Percentiles rank a stretch among this genome's conserved stretches.
phyloP scores from a whole-genome alignment of 2,888 invertebrate genomes.

The Ceramica pisi region DNA sequence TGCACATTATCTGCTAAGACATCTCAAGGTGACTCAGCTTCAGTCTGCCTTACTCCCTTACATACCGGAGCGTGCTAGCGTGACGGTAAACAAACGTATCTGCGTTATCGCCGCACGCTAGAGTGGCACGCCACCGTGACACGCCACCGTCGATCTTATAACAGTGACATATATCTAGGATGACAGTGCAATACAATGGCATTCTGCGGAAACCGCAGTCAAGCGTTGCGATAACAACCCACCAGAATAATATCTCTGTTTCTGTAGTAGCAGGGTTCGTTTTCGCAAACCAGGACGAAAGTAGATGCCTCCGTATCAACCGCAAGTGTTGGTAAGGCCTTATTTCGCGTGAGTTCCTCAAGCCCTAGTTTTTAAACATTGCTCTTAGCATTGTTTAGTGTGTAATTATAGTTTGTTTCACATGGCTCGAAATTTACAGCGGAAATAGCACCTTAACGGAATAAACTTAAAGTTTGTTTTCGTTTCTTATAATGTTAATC shows the following conservation, averaged over 20 bases:
- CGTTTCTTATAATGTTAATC: constrained; percentile 63
- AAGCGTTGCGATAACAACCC: constrained; percentile 64
- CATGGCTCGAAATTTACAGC: constrained; percentile 50
- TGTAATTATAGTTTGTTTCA: constrained; percentile 72
- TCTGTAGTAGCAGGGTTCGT: constrained; percentile 51
- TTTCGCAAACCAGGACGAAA: constrained; percentile 57
- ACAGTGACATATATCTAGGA: constrained; percentile 82
- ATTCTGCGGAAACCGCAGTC: constrained; percentile 79
- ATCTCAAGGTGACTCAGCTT: constrained; percentile 36
- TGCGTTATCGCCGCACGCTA: constrained; percentile 53
- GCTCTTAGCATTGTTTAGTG: constrained; percentile 73
- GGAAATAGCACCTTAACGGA: constrained; percentile 57
- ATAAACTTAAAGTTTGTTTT: constrained; percentile 54
- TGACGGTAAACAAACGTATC: constrained; percentile 56
- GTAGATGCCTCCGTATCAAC: constrained; percentile 65
- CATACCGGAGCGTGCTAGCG: constrained; percentile 34
- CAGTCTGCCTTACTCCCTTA: neutral
- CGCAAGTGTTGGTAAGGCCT: constrained; percentile 70
- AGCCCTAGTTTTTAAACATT: constrained; percentile 75
- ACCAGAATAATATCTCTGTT: constrained; percentile 62
- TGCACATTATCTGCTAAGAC: constrained; percentile 2
- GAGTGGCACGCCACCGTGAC: constrained; percentile 46
- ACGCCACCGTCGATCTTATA: constrained; percentile 71
- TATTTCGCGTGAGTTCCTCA: constrained; percentile 73
- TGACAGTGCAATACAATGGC: constrained; percentile 82